Percentiles rank a stretch among this genome's conserved stretches.
Evolutionary conservation across 2,113 vertebrate species (phyloP).

Genomic region (Grus americana): DNA sequence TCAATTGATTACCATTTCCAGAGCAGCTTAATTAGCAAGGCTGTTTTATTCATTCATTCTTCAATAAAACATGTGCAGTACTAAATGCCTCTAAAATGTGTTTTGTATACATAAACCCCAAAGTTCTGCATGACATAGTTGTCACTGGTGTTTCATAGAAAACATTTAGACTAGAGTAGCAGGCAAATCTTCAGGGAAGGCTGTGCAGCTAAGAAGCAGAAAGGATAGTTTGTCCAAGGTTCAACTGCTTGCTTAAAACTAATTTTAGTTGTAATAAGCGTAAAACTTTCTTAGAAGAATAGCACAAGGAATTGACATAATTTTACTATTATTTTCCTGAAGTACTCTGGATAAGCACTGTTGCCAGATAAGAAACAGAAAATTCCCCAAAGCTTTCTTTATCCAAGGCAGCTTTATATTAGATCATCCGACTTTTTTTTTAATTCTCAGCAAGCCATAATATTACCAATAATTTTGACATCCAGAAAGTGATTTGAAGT

Average conservation of each 20-base stretch:
- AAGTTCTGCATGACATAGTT: background rate
- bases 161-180: background rate
- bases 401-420: background rate
- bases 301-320: background rate
- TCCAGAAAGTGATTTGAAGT: background rate
- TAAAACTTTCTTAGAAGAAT: background rate
- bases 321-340: background rate
- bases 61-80: conserved; percentile 35
- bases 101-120: background rate
- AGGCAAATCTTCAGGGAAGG: background rate
- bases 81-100: conserved; percentile 22
- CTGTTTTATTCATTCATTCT: conserved; percentile 17
- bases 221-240: background rate
- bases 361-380: background rate
- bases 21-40: background rate
- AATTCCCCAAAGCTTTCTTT: background rate
- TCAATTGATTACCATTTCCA: background rate
- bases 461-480: background rate
- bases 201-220: background rate
- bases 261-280: background rate
- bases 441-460: background rate
- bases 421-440: background rate
- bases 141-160: background rate
- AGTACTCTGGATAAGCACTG: background rate
- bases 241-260: background rate